Evolutionary conservation across 2,797 vertebrate species (phyloP).

Genomic region (Microctenopoma lineatum): DNA sequence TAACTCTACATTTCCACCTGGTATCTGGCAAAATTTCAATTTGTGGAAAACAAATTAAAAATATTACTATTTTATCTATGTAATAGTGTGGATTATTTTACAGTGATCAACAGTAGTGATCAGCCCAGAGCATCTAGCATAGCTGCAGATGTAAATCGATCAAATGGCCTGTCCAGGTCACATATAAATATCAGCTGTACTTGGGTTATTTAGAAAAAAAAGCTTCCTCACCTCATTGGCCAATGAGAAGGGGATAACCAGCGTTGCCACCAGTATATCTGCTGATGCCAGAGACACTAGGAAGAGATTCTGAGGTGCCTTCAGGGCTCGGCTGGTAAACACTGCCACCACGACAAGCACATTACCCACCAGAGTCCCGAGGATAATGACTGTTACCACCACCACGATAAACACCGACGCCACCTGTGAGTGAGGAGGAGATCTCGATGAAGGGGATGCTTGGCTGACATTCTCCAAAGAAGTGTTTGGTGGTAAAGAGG

Average conservation of each 20-base stretch:
- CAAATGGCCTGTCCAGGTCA: too few species aligned
- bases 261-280: slow-evolving; percentile 88
- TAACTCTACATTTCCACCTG: too few species aligned
- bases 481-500: slow-evolving; percentile 51
- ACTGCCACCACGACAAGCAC: slow-evolving; percentile 87
- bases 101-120: too few species aligned
- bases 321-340: slow-evolving; percentile 87
- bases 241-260: slow-evolving; percentile 90
- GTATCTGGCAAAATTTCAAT: too few species aligned
- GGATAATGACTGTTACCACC: slow-evolving; percentile 82
- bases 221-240: slow-evolving; percentile 85
- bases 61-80: too few species aligned
- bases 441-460: slow-evolving; percentile 40
- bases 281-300: slow-evolving; percentile 89
- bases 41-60: background rate
- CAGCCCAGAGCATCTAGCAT: background rate
- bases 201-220: background rate
- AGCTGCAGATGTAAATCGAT: too few species aligned
- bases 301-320: slow-evolving; percentile 90
- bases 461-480: slow-evolving; percentile 57
- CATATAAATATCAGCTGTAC: background rate
- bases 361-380: slow-evolving; percentile 88
- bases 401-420: slow-evolving; percentile 82
- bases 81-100: background rate
- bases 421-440: slow-evolving; percentile 72